These are phyloP conservation scores for Polyommatus icarus DNA, from an alignment of 2,888 invertebrate genomes.

Conservation along the genomic window DNA sequence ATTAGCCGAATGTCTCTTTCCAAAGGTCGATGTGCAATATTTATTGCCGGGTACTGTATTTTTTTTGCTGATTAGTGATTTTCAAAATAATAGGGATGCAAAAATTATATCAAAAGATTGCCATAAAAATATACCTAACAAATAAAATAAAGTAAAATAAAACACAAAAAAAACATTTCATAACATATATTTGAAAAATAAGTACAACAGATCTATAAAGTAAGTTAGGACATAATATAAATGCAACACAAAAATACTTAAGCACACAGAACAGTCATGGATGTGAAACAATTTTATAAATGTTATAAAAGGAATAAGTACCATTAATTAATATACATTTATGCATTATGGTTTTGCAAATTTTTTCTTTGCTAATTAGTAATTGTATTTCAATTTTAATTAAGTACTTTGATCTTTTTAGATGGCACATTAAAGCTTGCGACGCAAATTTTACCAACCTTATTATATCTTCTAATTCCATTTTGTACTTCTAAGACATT, in stretches of 20 bases:
- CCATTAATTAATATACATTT: neutral
- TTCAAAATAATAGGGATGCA: neutral
- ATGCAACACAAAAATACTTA: neutral
- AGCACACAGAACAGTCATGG: neutral
- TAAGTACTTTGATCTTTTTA: neutral
- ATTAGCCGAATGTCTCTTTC: too few species aligned
- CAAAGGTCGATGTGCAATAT: too few species aligned
- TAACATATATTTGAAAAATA: neutral
- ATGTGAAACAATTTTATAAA: neutral
- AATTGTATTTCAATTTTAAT: neutral
- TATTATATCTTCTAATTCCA: too few species aligned
- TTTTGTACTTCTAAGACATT: neutral
- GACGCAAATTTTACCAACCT: too few species aligned
- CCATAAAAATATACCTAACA: neutral
- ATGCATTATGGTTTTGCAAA: neutral
- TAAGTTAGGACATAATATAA: constrained; percentile 2
- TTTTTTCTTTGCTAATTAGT: too few species aligned
- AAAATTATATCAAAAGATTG: neutral
- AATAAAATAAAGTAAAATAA: neutral
- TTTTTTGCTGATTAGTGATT: too few species aligned
- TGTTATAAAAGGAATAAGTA: neutral
- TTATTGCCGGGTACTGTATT: too few species aligned
- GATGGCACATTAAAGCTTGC: neutral
- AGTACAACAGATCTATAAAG: neutral
- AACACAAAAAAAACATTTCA: neutral